These are phyloP conservation scores for Alectura lathami DNA, from an alignment of 2,113 vertebrate species.

Conservation along the genomic window DNA sequence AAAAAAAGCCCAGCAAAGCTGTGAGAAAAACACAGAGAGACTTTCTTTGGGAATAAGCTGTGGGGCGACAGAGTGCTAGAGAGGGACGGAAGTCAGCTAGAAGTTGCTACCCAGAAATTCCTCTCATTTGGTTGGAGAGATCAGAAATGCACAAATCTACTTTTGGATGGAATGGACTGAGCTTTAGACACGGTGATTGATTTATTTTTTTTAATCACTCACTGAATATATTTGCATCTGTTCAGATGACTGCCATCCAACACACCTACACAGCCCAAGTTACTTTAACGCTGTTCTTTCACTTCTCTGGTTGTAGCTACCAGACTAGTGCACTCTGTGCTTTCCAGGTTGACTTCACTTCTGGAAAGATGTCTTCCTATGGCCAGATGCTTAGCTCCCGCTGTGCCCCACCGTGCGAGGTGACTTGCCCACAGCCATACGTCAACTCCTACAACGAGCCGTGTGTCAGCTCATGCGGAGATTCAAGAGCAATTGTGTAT, in stretches of 20 bases:
- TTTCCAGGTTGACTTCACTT: neutral
- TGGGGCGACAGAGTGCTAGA: accelerated
- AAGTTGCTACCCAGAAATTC: neutral
- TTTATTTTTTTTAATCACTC: neutral
- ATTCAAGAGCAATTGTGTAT: neutral
- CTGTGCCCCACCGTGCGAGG: neutral
- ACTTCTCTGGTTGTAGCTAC: neutral
- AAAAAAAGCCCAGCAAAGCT: neutral
- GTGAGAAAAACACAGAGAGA: neutral
- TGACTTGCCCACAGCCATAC: neutral
- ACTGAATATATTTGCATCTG: accelerated
- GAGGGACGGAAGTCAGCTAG: neutral
- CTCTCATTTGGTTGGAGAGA: neutral
- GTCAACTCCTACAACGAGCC: neutral
- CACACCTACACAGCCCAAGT: accelerated
- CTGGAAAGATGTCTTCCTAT: conserved; percentile 26
- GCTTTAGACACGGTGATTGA: accelerated
- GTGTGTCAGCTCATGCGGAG: neutral
- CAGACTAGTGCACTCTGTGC: neutral
- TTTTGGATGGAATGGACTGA: neutral
- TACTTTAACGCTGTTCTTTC: neutral
- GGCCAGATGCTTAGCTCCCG: conserved; percentile 19
- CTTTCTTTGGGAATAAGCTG: neutral
- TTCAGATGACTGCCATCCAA: neutral
- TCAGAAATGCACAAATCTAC: neutral